phyloP scores from a whole-genome alignment of 2,113 vertebrate species.

The Haemorhous mexicanus region DNA sequence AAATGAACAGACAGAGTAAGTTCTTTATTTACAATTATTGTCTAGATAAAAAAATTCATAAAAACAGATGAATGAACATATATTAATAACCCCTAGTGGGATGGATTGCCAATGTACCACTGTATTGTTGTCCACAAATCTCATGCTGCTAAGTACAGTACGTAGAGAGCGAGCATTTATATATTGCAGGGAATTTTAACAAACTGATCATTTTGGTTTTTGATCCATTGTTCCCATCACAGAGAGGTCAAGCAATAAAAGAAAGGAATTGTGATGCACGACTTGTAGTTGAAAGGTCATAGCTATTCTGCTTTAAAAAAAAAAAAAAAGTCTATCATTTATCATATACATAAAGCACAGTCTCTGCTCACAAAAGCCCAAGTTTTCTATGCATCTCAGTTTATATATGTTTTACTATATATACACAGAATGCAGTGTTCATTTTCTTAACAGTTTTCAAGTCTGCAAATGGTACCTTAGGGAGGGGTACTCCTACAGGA shows the following conservation, averaged over 20 bases:
- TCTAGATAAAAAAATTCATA: slow-evolving; percentile 98
- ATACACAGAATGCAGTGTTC: slow-evolving; percentile 73
- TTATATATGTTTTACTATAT: slow-evolving; percentile 73
- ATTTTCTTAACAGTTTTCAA: slow-evolving; percentile 75
- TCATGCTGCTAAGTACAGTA: slow-evolving; percentile 99
- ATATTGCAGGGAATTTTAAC: slow-evolving; percentile 86
- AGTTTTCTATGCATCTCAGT: slow-evolving; percentile 67
- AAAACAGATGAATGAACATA: slow-evolving; percentile 98
- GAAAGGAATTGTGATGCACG: slow-evolving; percentile 66
- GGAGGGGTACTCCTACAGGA: slow-evolving; percentile 67
- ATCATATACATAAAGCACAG: slow-evolving; percentile 65
- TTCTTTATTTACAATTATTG: slow-evolving; percentile 99
- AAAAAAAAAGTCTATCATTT: slow-evolving; percentile 54
- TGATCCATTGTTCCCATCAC: slow-evolving; percentile 77
- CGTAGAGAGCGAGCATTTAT: slow-evolving; percentile 89
- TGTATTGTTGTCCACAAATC: slow-evolving; percentile 90
- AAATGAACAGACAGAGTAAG: slow-evolving; percentile 99
- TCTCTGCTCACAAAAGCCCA: slow-evolving; percentile 71
- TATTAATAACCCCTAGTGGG: slow-evolving; percentile 95
- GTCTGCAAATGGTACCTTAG: slow-evolving; percentile 63
- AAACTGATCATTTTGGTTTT: slow-evolving; percentile 72
- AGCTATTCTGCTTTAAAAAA: slow-evolving; percentile 52
- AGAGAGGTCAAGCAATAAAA: slow-evolving; percentile 72
- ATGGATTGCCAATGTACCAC: slow-evolving; percentile 90
- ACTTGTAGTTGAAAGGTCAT: slow-evolving; percentile 64